Base-by-base conservation (phyloP, 2,113 vertebrate genomes). In the Pangasianodon gigas region DNA sequence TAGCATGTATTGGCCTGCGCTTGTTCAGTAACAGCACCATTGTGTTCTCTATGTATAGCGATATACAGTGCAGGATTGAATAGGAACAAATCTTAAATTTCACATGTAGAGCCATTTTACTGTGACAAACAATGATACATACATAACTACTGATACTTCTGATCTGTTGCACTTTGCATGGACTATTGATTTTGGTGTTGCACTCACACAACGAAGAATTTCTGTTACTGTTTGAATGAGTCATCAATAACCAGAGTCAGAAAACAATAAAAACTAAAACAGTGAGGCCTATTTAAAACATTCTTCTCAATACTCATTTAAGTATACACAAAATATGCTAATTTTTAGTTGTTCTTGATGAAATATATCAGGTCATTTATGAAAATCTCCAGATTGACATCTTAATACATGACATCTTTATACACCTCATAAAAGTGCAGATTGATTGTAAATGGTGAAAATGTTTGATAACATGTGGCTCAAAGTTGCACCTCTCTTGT, bases 121-220 rank as follows among this genome's bases (percentile, higher is more conserved):
- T 83, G 54, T 26, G 54, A 84, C 4, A 3, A 13, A 60, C 54
- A 44, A 32, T 80, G 11, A n/a, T n/a, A n/a, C 77, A n/a, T 6
- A 77, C 7, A 3, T 14, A 80, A 54, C 5, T n/a, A n/a, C n/a
- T n/a, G n/a, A n/a, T n/a, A n/a, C 32, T 58, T 32, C 51, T 52
- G 48, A 54, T 54, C n/a, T 82, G 80, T 82, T 82, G 80, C n/a
- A 82, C 80, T 82, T 82, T 37, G 51, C n/a, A 37, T 9, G n/a
- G 52, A 37, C 80, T 81, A 81, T 82, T 82, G 52, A 82, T 82
- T 52, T 56, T 37, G 79, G 29, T 52, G 5, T 52, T 80, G 77
- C 6, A 16, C 11, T 80, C 11, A 80, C 77, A 26, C 48, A 41
- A 26, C 19, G 3, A 24, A 26, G 79, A n/a, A 81, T 52, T n/a